A percentile compares a stretch with the other conserved stretches of the same genome.
phyloP scores from a whole-genome alignment of 2,113 vertebrate genomes.

The Rhea americana region DNA sequence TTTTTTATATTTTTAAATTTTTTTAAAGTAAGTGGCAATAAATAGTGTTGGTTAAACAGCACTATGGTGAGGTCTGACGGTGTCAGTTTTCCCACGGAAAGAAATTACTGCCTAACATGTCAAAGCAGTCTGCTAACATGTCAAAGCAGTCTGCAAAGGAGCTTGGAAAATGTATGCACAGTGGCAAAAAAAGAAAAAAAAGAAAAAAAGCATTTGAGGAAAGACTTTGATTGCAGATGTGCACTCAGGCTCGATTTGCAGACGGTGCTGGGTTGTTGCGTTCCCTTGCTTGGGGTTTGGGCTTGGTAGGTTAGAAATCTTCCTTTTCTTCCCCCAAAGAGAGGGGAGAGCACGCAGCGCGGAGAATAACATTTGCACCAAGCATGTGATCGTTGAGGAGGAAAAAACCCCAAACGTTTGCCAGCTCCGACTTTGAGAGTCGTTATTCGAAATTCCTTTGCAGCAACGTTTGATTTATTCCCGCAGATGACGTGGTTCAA shows the following conservation, averaged over 20 bases:
- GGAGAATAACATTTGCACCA: background rate
- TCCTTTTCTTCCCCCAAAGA: background rate
- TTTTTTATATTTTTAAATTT: too few relatives aligned
- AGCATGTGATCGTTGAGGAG: background rate
- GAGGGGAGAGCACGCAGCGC: background rate
- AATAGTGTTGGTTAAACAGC: background rate
- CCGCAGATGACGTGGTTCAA: too few relatives aligned
- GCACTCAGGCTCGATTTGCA: accelerated
- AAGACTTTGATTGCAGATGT: accelerated
- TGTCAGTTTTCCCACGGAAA: accelerated
- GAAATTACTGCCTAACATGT: accelerated
- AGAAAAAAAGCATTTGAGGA: background rate
- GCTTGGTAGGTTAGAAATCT: background rate
- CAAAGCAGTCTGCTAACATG: accelerated
- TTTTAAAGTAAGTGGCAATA: background rate
- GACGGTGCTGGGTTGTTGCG: accelerated
- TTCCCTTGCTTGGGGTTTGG: background rate
- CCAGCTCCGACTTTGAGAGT: too few relatives aligned
- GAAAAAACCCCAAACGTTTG: background rate
- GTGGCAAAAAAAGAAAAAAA: background rate
- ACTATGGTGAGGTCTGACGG: background rate
- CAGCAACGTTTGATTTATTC: too few relatives aligned
- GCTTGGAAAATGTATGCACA: background rate
- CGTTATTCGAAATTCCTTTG: too few relatives aligned
- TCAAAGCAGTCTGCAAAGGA: background rate